These are phyloP conservation scores for Tribolium castaneum DNA, from an alignment of 1,140 invertebrate species.

Conservation along the genomic window DNA sequence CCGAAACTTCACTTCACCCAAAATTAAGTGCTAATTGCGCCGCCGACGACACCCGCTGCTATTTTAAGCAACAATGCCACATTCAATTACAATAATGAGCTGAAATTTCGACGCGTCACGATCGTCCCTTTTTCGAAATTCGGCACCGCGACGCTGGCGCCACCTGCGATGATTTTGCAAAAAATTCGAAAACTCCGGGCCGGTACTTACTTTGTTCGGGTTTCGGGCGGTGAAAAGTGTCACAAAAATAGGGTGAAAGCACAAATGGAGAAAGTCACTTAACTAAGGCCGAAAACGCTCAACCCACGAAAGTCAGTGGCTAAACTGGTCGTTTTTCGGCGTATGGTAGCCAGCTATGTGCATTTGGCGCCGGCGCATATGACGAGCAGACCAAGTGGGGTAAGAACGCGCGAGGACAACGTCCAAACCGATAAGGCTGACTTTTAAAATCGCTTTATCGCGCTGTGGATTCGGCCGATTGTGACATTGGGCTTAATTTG, in stretches of 20 bases:
- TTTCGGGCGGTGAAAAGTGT: neutral
- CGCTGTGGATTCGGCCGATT: neutral
- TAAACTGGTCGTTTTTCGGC: conserved; percentile 41
- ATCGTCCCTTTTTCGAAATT: neutral
- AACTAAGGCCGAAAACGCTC: conserved; percentile 24
- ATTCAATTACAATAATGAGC: conserved; percentile 18
- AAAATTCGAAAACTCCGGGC: neutral
- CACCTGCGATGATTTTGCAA: conserved; percentile 30
- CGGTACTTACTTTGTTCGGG: conserved; percentile 3
- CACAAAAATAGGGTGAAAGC: conserved; percentile 23
- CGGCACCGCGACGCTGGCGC: neutral
- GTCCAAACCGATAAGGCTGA: conserved; percentile 38
- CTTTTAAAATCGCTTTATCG: conserved; percentile 37
- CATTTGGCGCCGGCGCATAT: conserved; percentile 42
- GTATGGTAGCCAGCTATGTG: conserved; percentile 38
- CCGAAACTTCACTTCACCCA: neutral
- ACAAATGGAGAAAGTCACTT: conserved; percentile 21
- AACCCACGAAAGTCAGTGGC: conserved; percentile 35
- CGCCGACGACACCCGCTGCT: neutral
- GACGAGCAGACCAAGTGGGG: conserved; percentile 33
- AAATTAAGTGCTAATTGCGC: neutral
- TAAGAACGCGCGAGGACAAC: conserved; percentile 40
- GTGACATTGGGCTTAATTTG: conserved; percentile 17
- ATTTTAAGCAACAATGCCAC: conserved; percentile 10
- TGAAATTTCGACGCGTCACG: neutral